Percentiles rank a stretch among this genome's conserved stretches.
Conservation (phyloP, 1,140 invertebrate species). For the Drosophila guanche region DNA sequence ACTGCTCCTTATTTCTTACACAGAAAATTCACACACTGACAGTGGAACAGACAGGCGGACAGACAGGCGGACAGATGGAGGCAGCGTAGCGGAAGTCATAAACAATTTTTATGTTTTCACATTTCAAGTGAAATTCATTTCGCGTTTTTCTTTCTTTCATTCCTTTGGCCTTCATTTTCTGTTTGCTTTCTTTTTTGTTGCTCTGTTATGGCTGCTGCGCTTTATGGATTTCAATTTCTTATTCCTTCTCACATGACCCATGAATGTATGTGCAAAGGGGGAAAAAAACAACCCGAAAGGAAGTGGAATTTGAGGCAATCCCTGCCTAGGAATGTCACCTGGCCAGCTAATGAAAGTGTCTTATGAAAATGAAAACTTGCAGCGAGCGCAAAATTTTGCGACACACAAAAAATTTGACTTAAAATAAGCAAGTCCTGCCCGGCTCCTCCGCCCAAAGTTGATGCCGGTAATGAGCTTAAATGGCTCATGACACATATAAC, state of each 20-base stretch:
- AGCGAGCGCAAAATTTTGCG: not conserved
- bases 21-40: slow-evolving; percentile 4
- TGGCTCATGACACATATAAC: slow-evolving; percentile 81
- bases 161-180: slow-evolving; percentile 36
- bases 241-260: slow-evolving; percentile 65
- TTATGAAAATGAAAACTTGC: slow-evolving; percentile 28
- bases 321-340: slow-evolving; percentile 43
- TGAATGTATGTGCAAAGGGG: slow-evolving; percentile 51
- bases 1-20: slow-evolving; percentile 9
- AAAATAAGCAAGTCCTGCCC: slow-evolving; percentile 73
- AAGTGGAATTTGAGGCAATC: not conserved
- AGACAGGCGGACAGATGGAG: slow-evolving; percentile 40
- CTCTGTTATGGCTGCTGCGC: slow-evolving; percentile 76
- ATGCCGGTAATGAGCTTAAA: slow-evolving; percentile 83
- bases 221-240: slow-evolving; percentile 74
- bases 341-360: slow-evolving; percentile 29
- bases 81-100: slow-evolving; percentile 79
- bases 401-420: slow-evolving; percentile 44
- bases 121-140: slow-evolving; percentile 82
- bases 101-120: slow-evolving; percentile 82
- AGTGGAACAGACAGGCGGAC: slow-evolving; percentile 12
- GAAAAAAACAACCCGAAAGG: slow-evolving; percentile 60
- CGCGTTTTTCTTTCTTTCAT: slow-evolving; percentile 68
- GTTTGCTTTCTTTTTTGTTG: slow-evolving; percentile 25
- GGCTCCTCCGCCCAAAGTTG: slow-evolving; percentile 60